Evolutionary conservation across 2,797 vertebrate genomes (phyloP), one percentile per base, ranked within the genome.

Genomic region (Spheniscus humboldti): DNA sequence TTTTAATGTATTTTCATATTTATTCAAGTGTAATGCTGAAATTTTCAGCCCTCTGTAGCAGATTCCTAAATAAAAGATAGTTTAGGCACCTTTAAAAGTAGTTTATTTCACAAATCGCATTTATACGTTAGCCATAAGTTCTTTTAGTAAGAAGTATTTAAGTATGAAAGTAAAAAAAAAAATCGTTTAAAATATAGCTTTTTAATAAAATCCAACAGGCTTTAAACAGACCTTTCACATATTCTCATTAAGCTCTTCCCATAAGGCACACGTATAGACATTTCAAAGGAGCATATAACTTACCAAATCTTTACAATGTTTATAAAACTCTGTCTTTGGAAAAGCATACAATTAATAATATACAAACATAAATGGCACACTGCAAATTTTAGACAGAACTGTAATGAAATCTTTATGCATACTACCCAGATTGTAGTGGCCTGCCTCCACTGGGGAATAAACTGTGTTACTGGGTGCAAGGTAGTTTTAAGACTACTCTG

Each of bases 21-120:
- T 78, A 39, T 50, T 74, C 30, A 88, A 39, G 11, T 53, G 27
- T n/a, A 86, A 57, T 18, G 17, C 20, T 75, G 33, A 84, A 68
- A 11, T 59, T 50, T 86, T 31, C 35, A 90, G 11, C 43, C 47
- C 22, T 68, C 37, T 59, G 8, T 17, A 84, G 41, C 6, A 0
- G 3, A 60, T 50, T 84, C 11, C 24, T 24, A 52, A 84, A 76
- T 60, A 64, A 74, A 75, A 73, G 62, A 39, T 14, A 41, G 17
- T 20, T 72, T 25, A 76, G 35, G 35, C 64, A 77, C 20, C 86
- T 95, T 96, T 85, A 90, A 97, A 97, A 91, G 31, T 2, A 8
- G 41, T 98, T 98, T 97, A 97, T 97, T 98, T 97, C 88, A 92
- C 79, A 94, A 82, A 85, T 77, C 31, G 92, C 69, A 94, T 91